Conservation (phyloP, 2,113 vertebrate genomes). For the Herpailurus yagouaroundi region DNA sequence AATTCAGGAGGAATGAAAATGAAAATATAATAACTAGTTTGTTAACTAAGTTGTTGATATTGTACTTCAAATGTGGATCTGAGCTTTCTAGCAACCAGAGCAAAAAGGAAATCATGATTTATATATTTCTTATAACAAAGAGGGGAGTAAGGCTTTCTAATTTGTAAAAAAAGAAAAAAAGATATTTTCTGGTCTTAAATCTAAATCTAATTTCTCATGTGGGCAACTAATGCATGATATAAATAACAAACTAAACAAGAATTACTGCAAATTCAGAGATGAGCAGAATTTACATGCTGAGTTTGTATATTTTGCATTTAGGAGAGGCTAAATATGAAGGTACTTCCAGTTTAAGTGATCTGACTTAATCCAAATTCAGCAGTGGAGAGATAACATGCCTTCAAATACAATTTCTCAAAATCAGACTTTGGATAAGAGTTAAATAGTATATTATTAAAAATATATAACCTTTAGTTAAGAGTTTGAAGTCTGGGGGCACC, state of each 20-base stretch:
- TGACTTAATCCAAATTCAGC: neutral
- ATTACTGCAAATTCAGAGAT: neutral
- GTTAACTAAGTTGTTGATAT: neutral
- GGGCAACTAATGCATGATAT: neutral
- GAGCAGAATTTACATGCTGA: neutral
- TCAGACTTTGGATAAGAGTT: neutral
- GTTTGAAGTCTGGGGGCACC: neutral
- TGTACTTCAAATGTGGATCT: conserved; percentile 32
- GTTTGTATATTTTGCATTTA: neutral
- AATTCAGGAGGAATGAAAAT: conserved; percentile 11
- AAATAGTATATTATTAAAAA: neutral
- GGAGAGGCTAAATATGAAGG: neutral
- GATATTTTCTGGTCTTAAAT: neutral
- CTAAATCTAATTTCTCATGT: neutral
- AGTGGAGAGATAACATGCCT: neutral
- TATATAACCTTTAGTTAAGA: neutral
- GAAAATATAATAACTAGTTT: neutral
- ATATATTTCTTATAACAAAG: neutral
- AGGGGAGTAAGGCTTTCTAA: neutral
- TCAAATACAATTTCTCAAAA: conserved; percentile 24
- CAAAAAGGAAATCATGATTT: neutral
- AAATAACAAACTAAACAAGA: neutral
- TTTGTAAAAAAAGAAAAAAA: neutral
- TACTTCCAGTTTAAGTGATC: neutral
- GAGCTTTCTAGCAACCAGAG: neutral